Conservation (phyloP, 1,140 invertebrate species). For the Panonychus citri region DNA sequence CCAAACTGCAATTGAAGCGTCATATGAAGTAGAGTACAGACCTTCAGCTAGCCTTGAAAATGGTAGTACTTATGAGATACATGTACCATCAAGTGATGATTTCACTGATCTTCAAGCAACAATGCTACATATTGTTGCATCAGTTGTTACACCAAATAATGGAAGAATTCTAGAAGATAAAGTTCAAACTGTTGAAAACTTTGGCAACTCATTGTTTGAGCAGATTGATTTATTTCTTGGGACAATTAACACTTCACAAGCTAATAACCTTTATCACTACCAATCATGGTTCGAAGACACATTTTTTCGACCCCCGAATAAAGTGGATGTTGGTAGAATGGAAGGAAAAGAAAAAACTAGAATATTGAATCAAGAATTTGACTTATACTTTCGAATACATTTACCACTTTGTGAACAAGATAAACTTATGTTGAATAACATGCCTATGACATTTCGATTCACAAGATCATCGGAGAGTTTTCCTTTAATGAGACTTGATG, state of each 20-base stretch:
- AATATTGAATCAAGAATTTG: background rate
- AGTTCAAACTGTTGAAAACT: background rate
- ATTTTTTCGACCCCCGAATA: background rate
- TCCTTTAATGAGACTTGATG: background rate
- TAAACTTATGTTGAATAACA: background rate
- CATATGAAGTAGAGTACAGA: background rate
- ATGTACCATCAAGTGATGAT: no score
- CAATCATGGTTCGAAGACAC: background rate
- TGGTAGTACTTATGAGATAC: no score
- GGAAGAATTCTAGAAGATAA: background rate
- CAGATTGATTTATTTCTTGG: background rate
- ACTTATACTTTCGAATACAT: background rate
- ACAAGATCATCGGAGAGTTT: background rate
- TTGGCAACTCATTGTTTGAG: background rate
- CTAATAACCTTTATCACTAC: background rate
- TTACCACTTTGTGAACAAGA: background rate
- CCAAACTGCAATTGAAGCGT: background rate
- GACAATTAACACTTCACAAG: background rate
- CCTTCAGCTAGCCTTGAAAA: background rate
- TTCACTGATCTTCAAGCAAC: no score
- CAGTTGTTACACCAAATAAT: no score
- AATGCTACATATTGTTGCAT: no score
- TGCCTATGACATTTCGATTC: background rate
- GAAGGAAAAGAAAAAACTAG: background rate
- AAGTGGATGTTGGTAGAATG: background rate